Percentiles rank a stretch among this genome's conserved stretches.
Conservation (phyloP, 2,888 invertebrate genomes). For the Agriopis marginaria region DNA sequence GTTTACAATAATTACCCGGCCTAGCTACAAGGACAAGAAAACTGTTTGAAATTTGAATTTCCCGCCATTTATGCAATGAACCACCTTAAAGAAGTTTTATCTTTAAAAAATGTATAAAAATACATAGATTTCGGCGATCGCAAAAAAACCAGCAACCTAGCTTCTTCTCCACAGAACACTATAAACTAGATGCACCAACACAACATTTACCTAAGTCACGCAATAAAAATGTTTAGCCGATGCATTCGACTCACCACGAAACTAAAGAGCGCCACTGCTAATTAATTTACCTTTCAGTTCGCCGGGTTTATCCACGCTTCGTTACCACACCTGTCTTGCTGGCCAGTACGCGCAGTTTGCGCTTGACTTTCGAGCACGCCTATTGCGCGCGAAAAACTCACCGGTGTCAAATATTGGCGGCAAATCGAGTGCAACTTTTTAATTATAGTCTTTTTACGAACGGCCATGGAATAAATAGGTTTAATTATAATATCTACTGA, state of each 20-base stretch:
- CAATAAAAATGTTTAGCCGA: constrained; percentile 42
- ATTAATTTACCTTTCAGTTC: constrained; percentile 60
- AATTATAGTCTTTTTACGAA: constrained; percentile 26
- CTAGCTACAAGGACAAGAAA: too few relatives aligned
- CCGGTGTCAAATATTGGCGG: constrained; percentile 54
- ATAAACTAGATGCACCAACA: neutral
- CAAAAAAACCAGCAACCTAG: too few relatives aligned
- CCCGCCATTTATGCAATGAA: too few relatives aligned
- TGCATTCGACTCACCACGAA: constrained; percentile 46
- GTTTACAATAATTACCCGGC: too few relatives aligned
- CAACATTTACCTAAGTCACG: neutral
- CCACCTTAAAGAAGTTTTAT: too few relatives aligned
- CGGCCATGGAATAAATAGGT: constrained; percentile 9
- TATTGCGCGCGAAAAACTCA: constrained; percentile 58
- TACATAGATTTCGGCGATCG: too few relatives aligned
- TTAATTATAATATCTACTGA: neutral
- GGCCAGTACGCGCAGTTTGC: constrained; percentile 71
- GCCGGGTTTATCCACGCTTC: constrained; percentile 61
- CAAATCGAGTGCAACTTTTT: constrained; percentile 45
- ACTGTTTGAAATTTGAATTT: too few relatives aligned
- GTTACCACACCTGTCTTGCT: constrained; percentile 65
- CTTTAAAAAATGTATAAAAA: too few relatives aligned
- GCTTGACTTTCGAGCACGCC: constrained; percentile 80
- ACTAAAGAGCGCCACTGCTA: constrained; percentile 41
- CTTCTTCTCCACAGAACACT: too few relatives aligned